Evolutionary conservation across 37 sponge, comb jelly and placozoan genomes (phyloP), one percentile per base, ranked within the genome.

Genomic region (Agelas oroides): DNA sequence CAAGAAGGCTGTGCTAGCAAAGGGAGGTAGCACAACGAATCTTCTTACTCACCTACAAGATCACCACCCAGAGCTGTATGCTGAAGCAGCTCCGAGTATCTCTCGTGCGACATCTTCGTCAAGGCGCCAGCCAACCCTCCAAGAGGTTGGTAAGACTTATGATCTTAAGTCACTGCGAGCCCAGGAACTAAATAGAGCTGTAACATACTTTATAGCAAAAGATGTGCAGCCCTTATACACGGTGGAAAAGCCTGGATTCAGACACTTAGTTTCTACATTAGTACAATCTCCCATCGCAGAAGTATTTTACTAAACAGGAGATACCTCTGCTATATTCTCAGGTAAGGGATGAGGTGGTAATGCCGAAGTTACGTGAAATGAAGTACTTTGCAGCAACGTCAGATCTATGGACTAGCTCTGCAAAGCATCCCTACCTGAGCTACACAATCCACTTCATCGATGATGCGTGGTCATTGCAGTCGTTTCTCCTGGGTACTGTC

Each of bases 151-250:
- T n/a, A n/a, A n/a, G n/a, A n/a, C n/a, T n/a, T n/a, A n/a, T n/a
- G n/a, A n/a, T n/a, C n/a, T n/a, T n/a, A n/a, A n/a, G n/a, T n/a
- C n/a, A n/a, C n/a, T n/a, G n/a, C n/a, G n/a, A n/a, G n/a, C n/a
- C n/a, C n/a, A n/a, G n/a, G n/a, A n/a, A n/a, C n/a, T n/a, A n/a
- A n/a, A n/a, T n/a, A n/a, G n/a, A n/a, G n/a, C n/a, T n/a, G n/a
- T n/a, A n/a, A n/a, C n/a, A n/a, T 64, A 78, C 41, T 78, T 40
- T 63, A 40, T 78, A 20, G 79, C 79, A n/a, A 78, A 64, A 66
- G 79, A 78, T 78, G 40, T 65, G 65, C 66, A 78, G 23, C 79
- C 66, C n/a, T 19, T 77, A 17, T 61, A 77, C 41, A 12, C 38
- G 13, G 78, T 77, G n/a, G 64, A 77, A 60, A 77, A 59, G 23